Evolutionary conservation across 2,113 vertebrate species (phyloP).

Genomic region (Leiothrix lutea): DNA sequence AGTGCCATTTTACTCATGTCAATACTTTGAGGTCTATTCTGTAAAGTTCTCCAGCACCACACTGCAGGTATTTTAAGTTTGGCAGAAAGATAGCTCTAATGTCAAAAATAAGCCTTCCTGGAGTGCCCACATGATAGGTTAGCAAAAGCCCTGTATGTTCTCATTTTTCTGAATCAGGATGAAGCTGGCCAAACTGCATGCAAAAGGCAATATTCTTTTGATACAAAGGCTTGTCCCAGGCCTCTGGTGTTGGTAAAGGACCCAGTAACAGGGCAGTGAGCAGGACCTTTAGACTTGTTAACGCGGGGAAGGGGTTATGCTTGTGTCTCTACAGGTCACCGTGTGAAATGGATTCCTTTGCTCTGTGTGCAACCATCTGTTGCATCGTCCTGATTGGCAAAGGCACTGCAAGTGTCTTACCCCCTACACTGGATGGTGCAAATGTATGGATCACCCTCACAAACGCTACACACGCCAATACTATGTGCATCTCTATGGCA

Average conservation of each 20-base stretch:
- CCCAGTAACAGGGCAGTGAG: no score
- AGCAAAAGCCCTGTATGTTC: background rate
- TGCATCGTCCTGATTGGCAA: background rate
- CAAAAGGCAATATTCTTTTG: background rate
- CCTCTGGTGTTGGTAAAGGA: background rate
- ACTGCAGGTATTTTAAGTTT: background rate
- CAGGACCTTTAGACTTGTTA: background rate
- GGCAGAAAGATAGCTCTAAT: background rate
- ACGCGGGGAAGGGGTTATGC: background rate
- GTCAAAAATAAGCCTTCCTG: background rate
- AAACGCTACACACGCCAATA: accelerated
- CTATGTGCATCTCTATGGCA: background rate
- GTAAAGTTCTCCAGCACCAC: background rate
- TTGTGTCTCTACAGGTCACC: background rate
- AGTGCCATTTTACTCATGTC: background rate
- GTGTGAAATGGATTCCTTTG: background rate
- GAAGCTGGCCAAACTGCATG: background rate
- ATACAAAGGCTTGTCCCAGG: background rate
- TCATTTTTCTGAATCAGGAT: background rate
- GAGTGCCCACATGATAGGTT: background rate
- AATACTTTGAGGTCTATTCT: background rate
- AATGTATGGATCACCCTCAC: background rate
- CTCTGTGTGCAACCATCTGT: background rate
- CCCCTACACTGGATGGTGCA: background rate
- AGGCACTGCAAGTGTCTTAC: background rate